phyloP scores from a whole-genome alignment of 2,797 vertebrate genomes.

The Coccyzus lansbergi region DNA sequence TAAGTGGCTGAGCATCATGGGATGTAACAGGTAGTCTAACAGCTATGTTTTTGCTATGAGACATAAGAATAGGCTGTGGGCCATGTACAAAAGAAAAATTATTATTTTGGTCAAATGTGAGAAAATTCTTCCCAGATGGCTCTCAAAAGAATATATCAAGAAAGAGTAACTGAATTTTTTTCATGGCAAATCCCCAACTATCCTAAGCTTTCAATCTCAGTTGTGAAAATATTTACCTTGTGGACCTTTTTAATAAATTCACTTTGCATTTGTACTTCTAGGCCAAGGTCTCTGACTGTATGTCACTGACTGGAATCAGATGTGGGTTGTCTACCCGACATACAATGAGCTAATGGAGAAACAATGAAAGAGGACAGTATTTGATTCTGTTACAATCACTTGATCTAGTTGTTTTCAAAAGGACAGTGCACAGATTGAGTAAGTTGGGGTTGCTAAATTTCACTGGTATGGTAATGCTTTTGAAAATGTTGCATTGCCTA shows the following conservation, averaged over 20 bases:
- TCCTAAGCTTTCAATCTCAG: neutral
- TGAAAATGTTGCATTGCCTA: neutral
- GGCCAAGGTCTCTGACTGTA: neutral
- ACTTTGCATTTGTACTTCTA: neutral
- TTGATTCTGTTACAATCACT: slow-evolving; percentile 34
- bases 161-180: neutral
- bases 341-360: slow-evolving; percentile 26
- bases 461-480: neutral
- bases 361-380: neutral
- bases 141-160: neutral
- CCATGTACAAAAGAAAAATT: neutral
- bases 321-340: neutral
- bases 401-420: slow-evolving; percentile 43
- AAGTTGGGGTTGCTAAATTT: neutral
- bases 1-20: neutral
- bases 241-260: neutral
- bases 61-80: neutral
- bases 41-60: neutral
- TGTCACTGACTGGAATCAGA: slow-evolving; percentile 16
- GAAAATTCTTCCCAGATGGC: neutral
- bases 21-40: neutral
- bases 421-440: neutral
- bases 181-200: neutral
- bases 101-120: neutral
- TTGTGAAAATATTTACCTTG: slow-evolving; percentile 9